Base-by-base conservation (phyloP, 2,888 invertebrate species). In the Carcina quercana region DNA sequence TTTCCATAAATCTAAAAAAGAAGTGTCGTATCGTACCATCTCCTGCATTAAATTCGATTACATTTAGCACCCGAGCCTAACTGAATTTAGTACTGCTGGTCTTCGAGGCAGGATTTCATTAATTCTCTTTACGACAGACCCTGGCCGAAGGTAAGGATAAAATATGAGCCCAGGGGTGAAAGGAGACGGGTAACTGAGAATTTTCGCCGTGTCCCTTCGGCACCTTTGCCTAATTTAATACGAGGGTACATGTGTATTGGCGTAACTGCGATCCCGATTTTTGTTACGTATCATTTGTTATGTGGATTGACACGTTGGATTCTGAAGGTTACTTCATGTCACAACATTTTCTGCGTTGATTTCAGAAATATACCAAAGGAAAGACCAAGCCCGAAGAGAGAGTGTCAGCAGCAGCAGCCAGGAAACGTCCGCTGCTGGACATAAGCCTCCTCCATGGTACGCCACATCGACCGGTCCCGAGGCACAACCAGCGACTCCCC, bases 101-200 rank as follows among this genome's bases (percentile, higher is more conserved):
- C 12, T n/a, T 11, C 39, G 36, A 33, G 33, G 46, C 30, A 40
- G 52, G 53, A 55, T 61, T 63, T 58, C 56, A 61, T 62, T 61
- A 59, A 62, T 63, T 60, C 55, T 49, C 51, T 60, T 59, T 57
- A 59, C 59, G 59, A 50, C 49, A 42, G 39, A 30, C 42, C 52
- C 47, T 28, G 21, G 5, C 29, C 24, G 15, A 7, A 30, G 35
- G 38, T 37, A 42, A 36, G 30, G 47, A 50, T 57, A 47, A 59
- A 60, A 59, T 56, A 55, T 54, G 30, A 47, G 42, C 40, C 37
- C 37, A 34, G 38, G 47, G 49, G 50, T 49, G 37, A 43, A 48
- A 47, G 35, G 47, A 35, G 28, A 34, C 40, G 40, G 37, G 37
- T 39, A 32, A 43, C 38, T 28, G 43, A 37, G 40, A 46, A 53